Evolutionary conservation across 2,797 vertebrate species (phyloP), one percentile per base, ranked within the genome.

Genomic region (Hoplostethus atlanticus): DNA sequence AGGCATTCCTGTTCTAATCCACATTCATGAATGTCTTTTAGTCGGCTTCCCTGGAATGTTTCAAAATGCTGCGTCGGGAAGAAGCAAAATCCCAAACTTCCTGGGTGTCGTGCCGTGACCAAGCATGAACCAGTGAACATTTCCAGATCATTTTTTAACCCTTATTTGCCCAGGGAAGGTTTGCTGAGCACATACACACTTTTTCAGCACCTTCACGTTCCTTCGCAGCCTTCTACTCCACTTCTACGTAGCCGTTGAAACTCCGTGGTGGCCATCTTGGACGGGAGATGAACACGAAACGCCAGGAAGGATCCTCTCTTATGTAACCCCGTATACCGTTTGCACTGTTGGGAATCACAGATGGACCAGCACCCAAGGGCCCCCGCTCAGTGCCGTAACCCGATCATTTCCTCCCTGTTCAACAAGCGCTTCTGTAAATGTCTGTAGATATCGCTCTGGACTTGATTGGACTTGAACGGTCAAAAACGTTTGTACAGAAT

Each of bases 391-490:
- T 9, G 10, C 21, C 21, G 11, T 2, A 42, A 42, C 40, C 40
- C 40, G 40, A 42, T 11, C 40, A 9, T 42, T 42, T 10, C 11
- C 31, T 48, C 60, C 36, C 44, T 46, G 50, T 47, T 21, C 54
- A 13, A 30, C 53, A 70, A 72, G 69, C 52, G 62, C 64, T 58
- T 61, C 6, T 85, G 86, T 91, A 87, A 71, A 87, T 89, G 75
- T 59, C 50, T 89, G 85, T 85, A 87, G 8, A 86, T 83, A 76
- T 36, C 7, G 6, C 64, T 17, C 42, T n/a, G 0, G 15, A 58
- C 30, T 48, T 1, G 81, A 74, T 72, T 83, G 79, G 83, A 87
- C 50, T 34, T 55, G 12, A 76, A 73, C 84, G 66, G 77, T 84
- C 79, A 48, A 57, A 82, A 25, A 34, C 31, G 0, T 84, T 65